Conservation (phyloP, 2,888 invertebrate species). For the Cephus rjabovi region DNA sequence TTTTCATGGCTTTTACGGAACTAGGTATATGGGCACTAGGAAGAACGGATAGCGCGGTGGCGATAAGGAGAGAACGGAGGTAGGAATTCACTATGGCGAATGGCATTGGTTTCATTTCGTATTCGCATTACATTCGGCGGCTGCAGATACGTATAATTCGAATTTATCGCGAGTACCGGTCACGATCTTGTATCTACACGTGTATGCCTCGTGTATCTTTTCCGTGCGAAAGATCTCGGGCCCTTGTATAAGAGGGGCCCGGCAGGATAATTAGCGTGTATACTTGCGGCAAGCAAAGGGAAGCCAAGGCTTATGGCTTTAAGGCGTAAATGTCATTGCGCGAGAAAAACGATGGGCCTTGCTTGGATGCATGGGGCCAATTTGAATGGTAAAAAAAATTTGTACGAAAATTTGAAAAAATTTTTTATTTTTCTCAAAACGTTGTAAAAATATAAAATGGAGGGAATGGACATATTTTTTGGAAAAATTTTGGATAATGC, state of each 20-base stretch:
- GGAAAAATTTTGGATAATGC: not conserved
- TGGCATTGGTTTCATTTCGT: not conserved
- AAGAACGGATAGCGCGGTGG: not conserved
- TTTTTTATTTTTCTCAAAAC: not conserved
- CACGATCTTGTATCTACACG: constrained; percentile 11
- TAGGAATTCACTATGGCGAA: too few species aligned
- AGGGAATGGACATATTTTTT: not conserved
- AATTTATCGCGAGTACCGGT: constrained; percentile 24
- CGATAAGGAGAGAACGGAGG: not conserved
- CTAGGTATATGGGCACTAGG: not conserved
- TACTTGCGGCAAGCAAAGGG: not conserved
- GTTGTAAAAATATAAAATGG: not conserved
- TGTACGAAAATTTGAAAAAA: too few species aligned
- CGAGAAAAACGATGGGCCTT: not conserved
- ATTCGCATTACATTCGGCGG: not conserved
- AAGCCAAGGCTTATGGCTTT: not conserved
- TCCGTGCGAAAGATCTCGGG: not conserved
- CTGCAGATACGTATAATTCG: constrained; percentile 3
- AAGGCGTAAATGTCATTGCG: not conserved
- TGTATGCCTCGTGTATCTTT: not conserved
- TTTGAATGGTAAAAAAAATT: not conserved
- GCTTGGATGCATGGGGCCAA: not conserved
- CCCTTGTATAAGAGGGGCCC: not conserved
- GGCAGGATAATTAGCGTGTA: not conserved
- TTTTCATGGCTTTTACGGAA: not conserved